A percentile compares a stretch with the other conserved stretches of the same genome.
Evolutionary conservation across 2,113 vertebrate species (phyloP).

Genomic region (Herpetotheres cachinnans): DNA sequence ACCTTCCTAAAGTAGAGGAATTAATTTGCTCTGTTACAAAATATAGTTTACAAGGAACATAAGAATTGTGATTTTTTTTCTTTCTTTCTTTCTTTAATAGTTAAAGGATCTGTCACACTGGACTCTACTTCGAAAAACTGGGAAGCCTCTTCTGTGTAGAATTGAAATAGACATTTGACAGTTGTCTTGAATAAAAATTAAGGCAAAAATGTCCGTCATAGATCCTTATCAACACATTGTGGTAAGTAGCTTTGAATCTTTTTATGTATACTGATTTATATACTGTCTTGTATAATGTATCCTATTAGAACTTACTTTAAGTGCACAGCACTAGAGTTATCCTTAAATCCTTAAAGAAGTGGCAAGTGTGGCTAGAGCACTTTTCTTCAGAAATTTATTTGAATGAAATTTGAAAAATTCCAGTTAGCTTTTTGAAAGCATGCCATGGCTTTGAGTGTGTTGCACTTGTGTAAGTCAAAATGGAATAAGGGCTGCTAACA

Average conservation of each 20-base stretch:
- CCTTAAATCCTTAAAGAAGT: neutral
- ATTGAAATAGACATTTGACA: neutral
- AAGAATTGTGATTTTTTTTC: neutral
- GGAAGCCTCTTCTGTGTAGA: neutral
- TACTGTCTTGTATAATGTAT: neutral
- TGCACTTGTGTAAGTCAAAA: neutral
- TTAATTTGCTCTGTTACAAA: neutral
- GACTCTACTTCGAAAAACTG: neutral
- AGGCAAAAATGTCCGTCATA: conserved; percentile 82
- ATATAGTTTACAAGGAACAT: neutral
- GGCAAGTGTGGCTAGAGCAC: neutral
- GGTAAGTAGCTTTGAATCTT: conserved; percentile 78
- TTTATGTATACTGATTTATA: neutral
- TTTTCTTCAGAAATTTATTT: neutral
- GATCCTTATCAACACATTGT: conserved; percentile 90
- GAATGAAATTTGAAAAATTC: neutral
- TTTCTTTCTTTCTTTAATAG: conserved; percentile 13
- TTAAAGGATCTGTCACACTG: conserved; percentile 12
- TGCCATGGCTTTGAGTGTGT: neutral
- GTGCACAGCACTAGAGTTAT: neutral
- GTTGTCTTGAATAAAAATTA: neutral
- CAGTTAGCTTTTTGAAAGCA: neutral
- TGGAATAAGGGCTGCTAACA: neutral
- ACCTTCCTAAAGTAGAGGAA: neutral
- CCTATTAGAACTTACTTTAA: neutral